Evolutionary conservation across 2,113 vertebrate species (phyloP).

Genomic region (Zosterops hypoxanthus): DNA sequence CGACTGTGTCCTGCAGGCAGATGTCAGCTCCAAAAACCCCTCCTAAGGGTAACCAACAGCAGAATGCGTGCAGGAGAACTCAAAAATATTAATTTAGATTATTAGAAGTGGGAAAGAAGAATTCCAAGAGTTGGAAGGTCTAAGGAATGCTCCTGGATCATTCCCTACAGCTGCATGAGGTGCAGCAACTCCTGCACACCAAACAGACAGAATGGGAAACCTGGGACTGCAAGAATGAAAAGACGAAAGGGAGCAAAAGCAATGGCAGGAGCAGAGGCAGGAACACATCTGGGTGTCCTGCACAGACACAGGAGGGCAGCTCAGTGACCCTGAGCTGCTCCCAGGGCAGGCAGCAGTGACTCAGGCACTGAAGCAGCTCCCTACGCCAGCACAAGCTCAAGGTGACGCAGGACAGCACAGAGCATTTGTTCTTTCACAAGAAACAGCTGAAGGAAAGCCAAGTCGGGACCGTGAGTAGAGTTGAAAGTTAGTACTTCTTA

Average conservation of each 20-base stretch:
- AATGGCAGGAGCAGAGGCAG: neutral
- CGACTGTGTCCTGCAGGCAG: neutral
- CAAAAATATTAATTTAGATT: neutral
- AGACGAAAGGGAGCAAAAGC: neutral
- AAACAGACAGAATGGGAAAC: neutral
- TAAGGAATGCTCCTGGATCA: neutral
- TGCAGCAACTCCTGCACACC: neutral
- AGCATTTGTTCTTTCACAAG: neutral
- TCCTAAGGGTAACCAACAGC: neutral
- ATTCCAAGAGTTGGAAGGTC: neutral
- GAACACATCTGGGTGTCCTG: neutral
- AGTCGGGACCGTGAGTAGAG: fast-evolving
- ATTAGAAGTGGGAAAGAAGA: neutral
- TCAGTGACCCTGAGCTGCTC: neutral
- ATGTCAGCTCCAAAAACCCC: neutral
- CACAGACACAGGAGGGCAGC: neutral
- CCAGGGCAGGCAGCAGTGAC: neutral
- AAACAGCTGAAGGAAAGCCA: neutral
- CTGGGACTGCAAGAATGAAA: neutral
- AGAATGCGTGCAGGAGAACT: neutral
- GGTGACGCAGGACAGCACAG: neutral
- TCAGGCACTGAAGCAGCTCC: neutral
- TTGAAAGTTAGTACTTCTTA: neutral
- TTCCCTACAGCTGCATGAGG: neutral
- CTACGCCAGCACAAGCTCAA: neutral